Percentiles rank a stretch among this genome's conserved stretches.
Conservation (phyloP, 2,888 invertebrate species). For the Malthinus seriepunctatus region DNA sequence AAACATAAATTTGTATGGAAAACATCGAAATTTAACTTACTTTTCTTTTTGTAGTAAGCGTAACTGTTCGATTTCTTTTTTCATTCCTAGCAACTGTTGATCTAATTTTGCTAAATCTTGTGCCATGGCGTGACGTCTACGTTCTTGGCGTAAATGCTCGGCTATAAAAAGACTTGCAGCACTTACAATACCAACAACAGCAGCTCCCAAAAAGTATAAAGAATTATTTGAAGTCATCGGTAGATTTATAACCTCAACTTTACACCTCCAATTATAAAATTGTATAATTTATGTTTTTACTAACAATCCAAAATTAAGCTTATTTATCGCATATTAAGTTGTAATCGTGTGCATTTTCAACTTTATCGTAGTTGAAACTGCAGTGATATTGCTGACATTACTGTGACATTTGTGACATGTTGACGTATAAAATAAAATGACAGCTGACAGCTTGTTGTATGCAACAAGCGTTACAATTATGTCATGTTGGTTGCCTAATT, state of each 20-base stretch:
- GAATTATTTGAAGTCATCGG: conserved; percentile 27
- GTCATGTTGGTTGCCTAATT: no score
- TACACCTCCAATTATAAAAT: no score
- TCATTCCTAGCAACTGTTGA: conserved; percentile 43
- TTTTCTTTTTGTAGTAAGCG: conserved; percentile 38
- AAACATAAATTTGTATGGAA: neutral
- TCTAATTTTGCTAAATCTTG: conserved; percentile 49
- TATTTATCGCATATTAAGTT: no score
- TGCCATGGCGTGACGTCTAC: conserved; percentile 45
- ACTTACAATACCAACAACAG: conserved; percentile 50
- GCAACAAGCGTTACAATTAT: no score
- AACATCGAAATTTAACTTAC: conserved; percentile 9
- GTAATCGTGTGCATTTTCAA: no score
- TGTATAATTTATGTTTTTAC: no score
- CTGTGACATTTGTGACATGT: no score
- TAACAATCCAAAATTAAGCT: no score
- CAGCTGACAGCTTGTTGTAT: no score
- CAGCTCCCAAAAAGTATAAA: conserved; percentile 45
- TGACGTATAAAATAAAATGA: no score
- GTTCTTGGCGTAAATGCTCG: conserved; percentile 50
- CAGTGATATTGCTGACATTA: no score
- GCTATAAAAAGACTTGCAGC: conserved; percentile 49
- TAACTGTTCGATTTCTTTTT: conserved; percentile 45
- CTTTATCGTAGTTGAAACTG: no score
- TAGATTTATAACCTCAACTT: neutral